A percentile compares a stretch with the other conserved stretches of the same genome.
Conservation (phyloP, 2,888 invertebrate species). For the Antheraea assamensis region DNA sequence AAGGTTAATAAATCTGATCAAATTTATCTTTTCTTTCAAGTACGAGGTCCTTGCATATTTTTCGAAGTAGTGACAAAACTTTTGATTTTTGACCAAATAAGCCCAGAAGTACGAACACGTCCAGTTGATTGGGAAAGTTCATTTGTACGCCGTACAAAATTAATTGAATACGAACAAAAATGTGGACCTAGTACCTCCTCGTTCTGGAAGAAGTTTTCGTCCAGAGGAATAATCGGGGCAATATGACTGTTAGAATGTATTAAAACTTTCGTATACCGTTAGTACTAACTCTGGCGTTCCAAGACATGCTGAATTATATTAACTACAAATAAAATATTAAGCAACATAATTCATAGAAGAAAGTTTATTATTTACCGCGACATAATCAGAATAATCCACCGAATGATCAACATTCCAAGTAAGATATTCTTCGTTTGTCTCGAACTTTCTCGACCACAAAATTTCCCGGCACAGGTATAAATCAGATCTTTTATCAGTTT, state of each 20-base stretch:
- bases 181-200: neutral
- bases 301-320: neutral
- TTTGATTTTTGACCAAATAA: no score
- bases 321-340: constrained; percentile 18
- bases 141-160: neutral
- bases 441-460: constrained; percentile 46
- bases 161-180: neutral
- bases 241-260: neutral
- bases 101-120: no score
- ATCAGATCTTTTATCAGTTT: constrained; percentile 67
- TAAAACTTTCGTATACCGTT: neutral
- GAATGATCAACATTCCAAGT: constrained; percentile 45
- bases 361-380: constrained; percentile 35
- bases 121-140: no score
- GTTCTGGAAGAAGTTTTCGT: no score
- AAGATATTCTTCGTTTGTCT: constrained; percentile 45
- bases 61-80: no score
- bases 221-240: no score
- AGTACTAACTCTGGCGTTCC: neutral
- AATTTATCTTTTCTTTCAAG: no score
- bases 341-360: constrained; percentile 32
- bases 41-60: no score
- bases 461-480: constrained; percentile 57
- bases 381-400: constrained; percentile 47
- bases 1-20: no score